phyloP scores from a whole-genome alignment of 2,797 vertebrate species.

The Pelobates cultripes region DNA sequence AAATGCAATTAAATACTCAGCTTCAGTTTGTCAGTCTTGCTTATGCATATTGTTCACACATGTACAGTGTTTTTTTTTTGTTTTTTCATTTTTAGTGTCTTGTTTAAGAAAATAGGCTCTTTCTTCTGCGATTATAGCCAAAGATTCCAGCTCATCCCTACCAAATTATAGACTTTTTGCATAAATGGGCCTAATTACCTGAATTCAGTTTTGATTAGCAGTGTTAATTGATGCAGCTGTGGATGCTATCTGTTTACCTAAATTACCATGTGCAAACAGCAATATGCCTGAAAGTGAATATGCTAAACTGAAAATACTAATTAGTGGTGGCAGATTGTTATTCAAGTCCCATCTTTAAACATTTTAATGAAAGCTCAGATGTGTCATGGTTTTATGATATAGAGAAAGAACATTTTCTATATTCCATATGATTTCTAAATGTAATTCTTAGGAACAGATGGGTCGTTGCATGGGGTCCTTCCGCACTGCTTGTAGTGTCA shows the following conservation, averaged over 20 bases:
- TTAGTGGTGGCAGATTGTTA: constrained; percentile 82
- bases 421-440: constrained; percentile 81
- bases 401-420: constrained; percentile 76
- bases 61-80: constrained; percentile 59
- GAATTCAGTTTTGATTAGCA: constrained; percentile 87
- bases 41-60: constrained; percentile 61
- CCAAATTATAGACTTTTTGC: constrained; percentile 80
- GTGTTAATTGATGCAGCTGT: constrained; percentile 87
- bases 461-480: constrained; percentile 68
- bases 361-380: constrained; percentile 80
- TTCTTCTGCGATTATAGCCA: constrained; percentile 76
- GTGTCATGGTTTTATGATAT: constrained; percentile 77
- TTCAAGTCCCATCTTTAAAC: constrained; percentile 79
- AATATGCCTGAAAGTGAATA: constrained; percentile 83
- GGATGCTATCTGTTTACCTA: constrained; percentile 84
- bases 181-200: constrained; percentile 86
- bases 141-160: constrained; percentile 70
- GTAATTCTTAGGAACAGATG: constrained; percentile 79
- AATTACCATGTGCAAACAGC: constrained; percentile 87
- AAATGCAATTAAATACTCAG: constrained; percentile 70
- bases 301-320: constrained; percentile 85
- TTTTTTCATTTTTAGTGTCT: constrained; percentile 61
- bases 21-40: constrained; percentile 74
- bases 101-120: constrained; percentile 70
- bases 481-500: constrained; percentile 68